phyloP scores from a whole-genome alignment of 1,140 invertebrate species.

The Solen grandis region DNA sequence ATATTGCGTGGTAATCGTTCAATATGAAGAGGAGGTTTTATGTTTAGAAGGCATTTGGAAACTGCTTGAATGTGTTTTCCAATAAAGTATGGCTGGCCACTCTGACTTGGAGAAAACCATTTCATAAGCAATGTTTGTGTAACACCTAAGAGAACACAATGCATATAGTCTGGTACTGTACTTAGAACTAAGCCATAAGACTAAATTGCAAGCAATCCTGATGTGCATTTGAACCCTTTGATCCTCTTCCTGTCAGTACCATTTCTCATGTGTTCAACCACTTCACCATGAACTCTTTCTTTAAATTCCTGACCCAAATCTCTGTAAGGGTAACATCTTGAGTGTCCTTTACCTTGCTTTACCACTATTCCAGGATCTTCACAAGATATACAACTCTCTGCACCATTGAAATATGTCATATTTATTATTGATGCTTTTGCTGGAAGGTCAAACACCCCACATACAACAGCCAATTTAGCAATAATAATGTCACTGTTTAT shows the following conservation, averaged over 20 bases:
- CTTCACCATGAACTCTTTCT: conserved; percentile 35
- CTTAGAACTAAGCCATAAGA: conserved; percentile 28
- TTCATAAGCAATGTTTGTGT: conserved; percentile 32
- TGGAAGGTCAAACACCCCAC: conserved; percentile 39
- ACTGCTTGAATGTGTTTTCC: conserved; percentile 23
- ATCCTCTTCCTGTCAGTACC: conserved; percentile 31
- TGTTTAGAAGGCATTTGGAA: conserved; percentile 27
- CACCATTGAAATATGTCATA: conserved; percentile 55
- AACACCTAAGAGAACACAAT: conserved; percentile 51
- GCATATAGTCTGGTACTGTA: conserved; percentile 51
- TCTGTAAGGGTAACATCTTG: conserved; percentile 42
- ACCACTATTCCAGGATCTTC: conserved; percentile 43
- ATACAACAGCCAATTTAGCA: conserved; percentile 12
- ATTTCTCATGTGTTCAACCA: conserved; percentile 48
- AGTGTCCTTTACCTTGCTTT: conserved; percentile 46
- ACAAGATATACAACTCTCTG: conserved; percentile 31
- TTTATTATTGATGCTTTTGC: conserved; percentile 46
- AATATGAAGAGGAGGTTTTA: conserved; percentile 46
- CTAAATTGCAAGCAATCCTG: conserved; percentile 35
- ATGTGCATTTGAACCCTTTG: conserved; percentile 35
- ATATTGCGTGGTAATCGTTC: conserved; percentile 52
- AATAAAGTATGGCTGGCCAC: conserved; percentile 30
- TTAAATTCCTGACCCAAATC: conserved; percentile 20
- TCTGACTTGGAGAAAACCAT: conserved; percentile 32
- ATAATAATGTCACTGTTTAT: background rate